Evolutionary conservation across 2,888 invertebrate species (phyloP).

Genomic region (Sesia apiformis): DNA sequence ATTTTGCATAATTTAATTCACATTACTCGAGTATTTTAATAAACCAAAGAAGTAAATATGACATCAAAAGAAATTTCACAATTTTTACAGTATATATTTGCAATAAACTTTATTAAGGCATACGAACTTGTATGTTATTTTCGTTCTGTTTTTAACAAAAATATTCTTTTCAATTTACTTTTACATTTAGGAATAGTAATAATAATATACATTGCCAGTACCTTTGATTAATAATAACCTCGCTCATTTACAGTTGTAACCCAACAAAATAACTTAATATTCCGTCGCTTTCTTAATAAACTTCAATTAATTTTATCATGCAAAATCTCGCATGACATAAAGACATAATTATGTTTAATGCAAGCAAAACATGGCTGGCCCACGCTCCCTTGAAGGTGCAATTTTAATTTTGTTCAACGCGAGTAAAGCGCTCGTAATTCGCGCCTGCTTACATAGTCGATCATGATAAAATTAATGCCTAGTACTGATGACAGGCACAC

Average conservation of each 20-base stretch:
- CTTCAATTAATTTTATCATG: neutral
- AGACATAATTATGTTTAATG: constrained; percentile 20
- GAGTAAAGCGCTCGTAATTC: constrained; percentile 21
- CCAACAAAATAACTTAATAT: neutral
- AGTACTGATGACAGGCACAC: neutral
- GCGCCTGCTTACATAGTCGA: constrained; percentile 36
- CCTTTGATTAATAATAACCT: neutral
- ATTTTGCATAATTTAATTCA: too few species aligned
- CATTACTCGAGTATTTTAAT: too few species aligned
- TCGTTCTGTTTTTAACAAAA: neutral
- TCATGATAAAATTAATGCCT: constrained; percentile 22
- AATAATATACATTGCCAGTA: neutral
- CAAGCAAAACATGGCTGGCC: constrained; percentile 7
- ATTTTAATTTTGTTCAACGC: constrained; percentile 4
- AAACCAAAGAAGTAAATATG: too few species aligned
- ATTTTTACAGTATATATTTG: too few species aligned
- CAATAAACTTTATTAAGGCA: too few species aligned
- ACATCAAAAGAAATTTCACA: too few species aligned
- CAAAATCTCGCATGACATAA: constrained; percentile 11
- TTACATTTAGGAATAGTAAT: neutral
- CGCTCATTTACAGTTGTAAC: neutral
- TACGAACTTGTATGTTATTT: too few species aligned
- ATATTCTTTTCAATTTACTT: neutral
- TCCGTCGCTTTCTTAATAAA: neutral
- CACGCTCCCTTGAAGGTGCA: constrained; percentile 24